Conservation (phyloP, 2,888 invertebrate species). For the Chalcosyrphus nemorum region DNA sequence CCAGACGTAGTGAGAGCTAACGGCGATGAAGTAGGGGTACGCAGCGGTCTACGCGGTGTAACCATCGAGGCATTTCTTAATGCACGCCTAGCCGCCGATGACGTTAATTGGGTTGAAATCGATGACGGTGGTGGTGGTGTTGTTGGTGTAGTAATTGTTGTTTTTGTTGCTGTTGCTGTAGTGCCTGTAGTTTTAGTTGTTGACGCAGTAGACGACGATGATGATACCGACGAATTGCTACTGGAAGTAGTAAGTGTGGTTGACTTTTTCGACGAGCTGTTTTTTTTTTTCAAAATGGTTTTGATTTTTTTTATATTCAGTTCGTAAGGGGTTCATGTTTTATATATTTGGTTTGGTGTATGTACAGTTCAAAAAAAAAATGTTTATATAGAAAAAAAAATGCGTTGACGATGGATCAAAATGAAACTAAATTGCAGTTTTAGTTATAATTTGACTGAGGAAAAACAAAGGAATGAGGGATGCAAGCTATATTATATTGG, state of each 20-base stretch:
- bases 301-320: constrained; percentile 12
- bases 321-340: constrained; percentile 18
- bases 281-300: constrained; percentile 44
- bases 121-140: constrained; percentile 58
- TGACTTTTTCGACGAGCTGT: constrained; percentile 59
- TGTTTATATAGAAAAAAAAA: neutral
- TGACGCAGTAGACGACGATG: constrained; percentile 52
- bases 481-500: constrained; percentile 25
- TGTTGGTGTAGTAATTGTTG: constrained; percentile 24
- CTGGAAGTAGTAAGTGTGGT: constrained; percentile 67
- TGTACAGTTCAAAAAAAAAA: constrained; percentile 36
- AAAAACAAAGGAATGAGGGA: constrained; percentile 10
- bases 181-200: constrained; percentile 39
- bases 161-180: constrained; percentile 18
- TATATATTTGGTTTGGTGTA: constrained; percentile 15
- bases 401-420: constrained; percentile 58
- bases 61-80: constrained; percentile 77
- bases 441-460: constrained; percentile 17
- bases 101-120: constrained; percentile 44
- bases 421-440: constrained; percentile 21
- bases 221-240: constrained; percentile 56
- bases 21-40: constrained; percentile 81
- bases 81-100: constrained; percentile 74
- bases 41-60: constrained; percentile 80
- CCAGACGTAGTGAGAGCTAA: constrained; percentile 78